Base-by-base conservation (phyloP, 2,888 invertebrate species). In the Drosophila testacea region DNA sequence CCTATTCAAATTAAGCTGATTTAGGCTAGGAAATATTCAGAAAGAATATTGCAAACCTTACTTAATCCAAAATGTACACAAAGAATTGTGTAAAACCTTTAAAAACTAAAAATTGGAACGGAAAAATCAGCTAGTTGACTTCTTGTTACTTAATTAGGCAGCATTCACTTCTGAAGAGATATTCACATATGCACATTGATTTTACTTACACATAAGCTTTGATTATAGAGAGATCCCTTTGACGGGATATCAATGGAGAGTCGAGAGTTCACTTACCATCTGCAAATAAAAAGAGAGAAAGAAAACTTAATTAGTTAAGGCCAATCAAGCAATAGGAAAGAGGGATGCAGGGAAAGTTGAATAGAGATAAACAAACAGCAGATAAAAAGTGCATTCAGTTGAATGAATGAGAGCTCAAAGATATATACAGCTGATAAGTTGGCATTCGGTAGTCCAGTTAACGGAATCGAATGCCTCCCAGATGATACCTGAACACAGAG, bases 271-370 rank as follows among this genome's bases (percentile, higher is more conserved):
- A 84, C 83, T 84, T 88, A 84, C 83, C 83, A 88, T 83, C 89
- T 84, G 83, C 73, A 86, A 84, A 88, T 78, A 88, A 67, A 86
- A 46, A 66, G 60, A 70, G 79, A 68, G 27, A 50, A 28, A 69
- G 54, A 73, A 75, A 86, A 83, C 81, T 75, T 88, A 86, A 83
- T 83, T 83, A 84, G 83, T 86, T 72, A 86, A 76, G 61, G 64
- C 66, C 88, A 85, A 77, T 73, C 81, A 86, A 74, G 67, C 73
- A 67, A 61, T 69, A 72, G 69, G 32, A 32, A 32, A 32, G 6
- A 9, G 9, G 32, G 9, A 32, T 5, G 7, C 6, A 32, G 7
- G 32, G 2, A 32, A 32, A 32, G 9, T 32, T 7, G 39, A 13
- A 10, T 10, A 36, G 57, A 47, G 44, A 50, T 62, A 79, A 75